phyloP scores from a whole-genome alignment of 2,797 vertebrate genomes.

The Zalophus californianus region DNA sequence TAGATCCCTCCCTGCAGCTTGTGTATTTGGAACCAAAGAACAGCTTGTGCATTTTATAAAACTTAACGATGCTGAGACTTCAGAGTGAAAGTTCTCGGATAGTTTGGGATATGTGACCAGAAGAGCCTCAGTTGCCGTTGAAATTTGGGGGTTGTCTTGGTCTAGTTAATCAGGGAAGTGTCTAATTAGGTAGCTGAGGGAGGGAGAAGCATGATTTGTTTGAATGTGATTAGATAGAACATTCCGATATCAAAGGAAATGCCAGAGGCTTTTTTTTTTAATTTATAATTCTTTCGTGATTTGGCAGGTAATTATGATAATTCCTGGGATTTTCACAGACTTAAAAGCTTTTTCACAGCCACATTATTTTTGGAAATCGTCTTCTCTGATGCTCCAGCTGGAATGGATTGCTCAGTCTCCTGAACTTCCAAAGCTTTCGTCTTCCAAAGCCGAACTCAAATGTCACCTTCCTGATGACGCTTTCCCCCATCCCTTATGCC shows the following conservation, averaged over 20 bases:
- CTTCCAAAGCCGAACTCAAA: neutral
- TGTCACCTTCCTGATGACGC: neutral
- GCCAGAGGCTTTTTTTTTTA: slow-evolving; percentile 15
- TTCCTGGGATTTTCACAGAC: slow-evolving; percentile 69
- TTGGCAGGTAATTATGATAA: slow-evolving; percentile 70
- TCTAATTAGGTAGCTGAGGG: neutral
- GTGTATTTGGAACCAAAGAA: neutral
- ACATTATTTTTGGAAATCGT: slow-evolving; percentile 58
- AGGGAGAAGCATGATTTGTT: neutral
- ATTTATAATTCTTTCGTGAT: slow-evolving; percentile 58
- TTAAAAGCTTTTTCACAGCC: slow-evolving; percentile 62
- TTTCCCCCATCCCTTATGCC: neutral
- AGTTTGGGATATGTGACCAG: neutral
- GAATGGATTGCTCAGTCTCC: slow-evolving; percentile 37
- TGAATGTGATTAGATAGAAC: neutral
- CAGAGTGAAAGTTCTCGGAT: neutral
- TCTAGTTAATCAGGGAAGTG: neutral
- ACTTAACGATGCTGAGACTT: neutral
- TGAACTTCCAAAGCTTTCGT: neutral
- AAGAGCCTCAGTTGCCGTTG: neutral
- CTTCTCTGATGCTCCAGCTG: slow-evolving; percentile 34
- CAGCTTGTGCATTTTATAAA: neutral
- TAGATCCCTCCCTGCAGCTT: neutral
- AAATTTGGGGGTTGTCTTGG: neutral
- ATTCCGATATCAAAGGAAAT: slow-evolving; percentile 30